Evolutionary conservation across 1,140 invertebrate genomes (phyloP).

Genomic region (Spodoptera litura): DNA sequence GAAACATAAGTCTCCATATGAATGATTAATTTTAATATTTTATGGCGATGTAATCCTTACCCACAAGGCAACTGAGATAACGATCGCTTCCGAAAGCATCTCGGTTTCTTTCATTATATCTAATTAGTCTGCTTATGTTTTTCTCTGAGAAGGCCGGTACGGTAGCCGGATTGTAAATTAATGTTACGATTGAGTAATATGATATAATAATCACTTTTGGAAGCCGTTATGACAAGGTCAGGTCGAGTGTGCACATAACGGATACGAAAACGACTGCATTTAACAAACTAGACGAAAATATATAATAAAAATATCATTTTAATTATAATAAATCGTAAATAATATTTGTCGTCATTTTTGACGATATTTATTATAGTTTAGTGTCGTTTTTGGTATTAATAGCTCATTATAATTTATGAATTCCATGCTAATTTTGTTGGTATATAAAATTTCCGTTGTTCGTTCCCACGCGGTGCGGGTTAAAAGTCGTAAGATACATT

Average conservation of each 20-base stretch:
- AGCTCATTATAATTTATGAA: slow-evolving; percentile 5
- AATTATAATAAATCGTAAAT: not conserved
- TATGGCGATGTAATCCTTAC: slow-evolving; percentile 67
- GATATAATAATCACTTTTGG: slow-evolving; percentile 51
- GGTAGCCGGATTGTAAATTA: slow-evolving; percentile 55
- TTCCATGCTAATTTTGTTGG: slow-evolving; percentile 9
- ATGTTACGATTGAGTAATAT: slow-evolving; percentile 54
- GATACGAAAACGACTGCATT: slow-evolving; percentile 23
- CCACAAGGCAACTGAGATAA: slow-evolving; percentile 68
- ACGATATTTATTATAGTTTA: not conserved
- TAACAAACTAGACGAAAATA: not conserved
- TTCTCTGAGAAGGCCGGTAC: slow-evolving; percentile 54
- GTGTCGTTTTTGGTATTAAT: not conserved
- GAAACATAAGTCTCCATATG: slow-evolving; percentile 12
- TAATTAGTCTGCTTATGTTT: slow-evolving; percentile 66
- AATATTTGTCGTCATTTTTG: slow-evolving; percentile 10
- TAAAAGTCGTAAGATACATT: slow-evolving; percentile 12
- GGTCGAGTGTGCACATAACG: slow-evolving; percentile 29
- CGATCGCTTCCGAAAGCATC: slow-evolving; percentile 68
- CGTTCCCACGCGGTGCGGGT: slow-evolving; percentile 17
- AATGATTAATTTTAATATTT: slow-evolving; percentile 59
- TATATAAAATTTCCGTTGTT: slow-evolving; percentile 2
- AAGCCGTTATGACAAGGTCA: slow-evolving; percentile 47
- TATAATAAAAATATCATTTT: not conserved
- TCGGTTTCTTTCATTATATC: slow-evolving; percentile 57